Conservation (phyloP, 2,797 vertebrate genomes). For the Chrosomus eos region DNA sequence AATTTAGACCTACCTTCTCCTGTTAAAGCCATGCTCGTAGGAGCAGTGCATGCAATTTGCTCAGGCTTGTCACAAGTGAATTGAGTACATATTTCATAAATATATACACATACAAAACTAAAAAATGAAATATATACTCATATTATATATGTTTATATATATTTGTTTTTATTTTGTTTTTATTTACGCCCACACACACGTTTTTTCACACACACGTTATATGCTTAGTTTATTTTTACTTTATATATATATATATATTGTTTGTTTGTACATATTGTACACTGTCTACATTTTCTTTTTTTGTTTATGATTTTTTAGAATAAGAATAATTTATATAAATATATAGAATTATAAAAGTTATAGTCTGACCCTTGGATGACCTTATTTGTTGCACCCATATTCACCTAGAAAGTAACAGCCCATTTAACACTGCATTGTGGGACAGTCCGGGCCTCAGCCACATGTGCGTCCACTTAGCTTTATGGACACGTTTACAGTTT, state of each 20-base stretch:
- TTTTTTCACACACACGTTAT: no score
- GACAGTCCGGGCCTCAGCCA: slow-evolving; percentile 15
- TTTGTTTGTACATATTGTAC: not conserved
- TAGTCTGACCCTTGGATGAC: not conserved
- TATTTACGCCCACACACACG: no score
- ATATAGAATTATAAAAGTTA: not conserved
- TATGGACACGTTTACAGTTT: slow-evolving; percentile 58
- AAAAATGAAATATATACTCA: no score
- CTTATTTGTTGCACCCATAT: not conserved
- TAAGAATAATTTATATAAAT: no score
- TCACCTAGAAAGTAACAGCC: not conserved
- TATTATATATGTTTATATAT: not conserved
- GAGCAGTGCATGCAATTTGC: no score
- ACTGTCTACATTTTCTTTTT: not conserved
- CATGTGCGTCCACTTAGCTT: slow-evolving; percentile 63
- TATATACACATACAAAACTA: not conserved
- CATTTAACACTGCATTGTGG: slow-evolving; percentile 8
- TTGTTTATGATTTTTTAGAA: not conserved
- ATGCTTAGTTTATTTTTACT: no score
- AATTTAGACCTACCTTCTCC: not conserved
- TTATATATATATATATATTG: no score
- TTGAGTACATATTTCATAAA: not conserved
- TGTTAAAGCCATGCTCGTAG: not conserved
- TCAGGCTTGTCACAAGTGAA: not conserved
- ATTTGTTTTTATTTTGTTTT: not conserved